phyloP scores from a whole-genome alignment of 2,797 vertebrate genomes.

The Periparus ater region DNA sequence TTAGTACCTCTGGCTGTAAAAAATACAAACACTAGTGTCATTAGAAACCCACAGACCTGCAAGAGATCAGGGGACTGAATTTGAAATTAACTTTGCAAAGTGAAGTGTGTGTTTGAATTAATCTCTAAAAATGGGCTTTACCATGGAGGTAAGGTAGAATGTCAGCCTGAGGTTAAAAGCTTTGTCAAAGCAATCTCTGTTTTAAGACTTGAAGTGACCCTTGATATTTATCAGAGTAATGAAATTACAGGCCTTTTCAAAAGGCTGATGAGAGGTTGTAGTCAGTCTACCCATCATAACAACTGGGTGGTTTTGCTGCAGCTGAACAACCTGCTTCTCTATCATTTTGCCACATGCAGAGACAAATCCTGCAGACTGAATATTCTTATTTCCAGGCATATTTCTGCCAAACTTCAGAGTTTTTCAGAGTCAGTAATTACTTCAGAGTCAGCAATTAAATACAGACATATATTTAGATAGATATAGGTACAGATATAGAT shows the following conservation, averaged over 20 bases:
- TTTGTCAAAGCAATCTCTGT: constrained; percentile 58
- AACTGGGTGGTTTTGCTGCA: background rate
- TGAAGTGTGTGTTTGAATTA: constrained; percentile 40
- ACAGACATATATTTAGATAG: background rate
- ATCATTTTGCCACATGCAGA: background rate
- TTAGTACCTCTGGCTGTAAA: constrained; percentile 13
- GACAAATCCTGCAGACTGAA: background rate
- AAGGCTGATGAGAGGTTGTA: constrained; percentile 11
- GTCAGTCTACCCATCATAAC: background rate
- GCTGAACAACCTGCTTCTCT: background rate
- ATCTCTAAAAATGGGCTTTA: constrained; percentile 44
- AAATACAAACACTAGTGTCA: background rate
- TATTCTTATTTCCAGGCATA: background rate
- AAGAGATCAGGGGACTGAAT: constrained; percentile 24
- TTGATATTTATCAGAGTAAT: constrained; percentile 69
- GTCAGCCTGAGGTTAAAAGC: constrained; percentile 60
- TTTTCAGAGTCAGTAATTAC: background rate
- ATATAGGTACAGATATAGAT: background rate
- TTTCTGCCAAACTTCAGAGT: background rate
- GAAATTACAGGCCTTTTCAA: constrained; percentile 48
- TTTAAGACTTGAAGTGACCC: constrained; percentile 61
- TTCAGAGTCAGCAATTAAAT: background rate
- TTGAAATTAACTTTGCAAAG: constrained; percentile 58
- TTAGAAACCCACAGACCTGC: background rate
- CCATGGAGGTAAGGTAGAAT: constrained; percentile 39